Conservation (phyloP, 2,888 invertebrate genomes). For the Parnassius orleans region DNA sequence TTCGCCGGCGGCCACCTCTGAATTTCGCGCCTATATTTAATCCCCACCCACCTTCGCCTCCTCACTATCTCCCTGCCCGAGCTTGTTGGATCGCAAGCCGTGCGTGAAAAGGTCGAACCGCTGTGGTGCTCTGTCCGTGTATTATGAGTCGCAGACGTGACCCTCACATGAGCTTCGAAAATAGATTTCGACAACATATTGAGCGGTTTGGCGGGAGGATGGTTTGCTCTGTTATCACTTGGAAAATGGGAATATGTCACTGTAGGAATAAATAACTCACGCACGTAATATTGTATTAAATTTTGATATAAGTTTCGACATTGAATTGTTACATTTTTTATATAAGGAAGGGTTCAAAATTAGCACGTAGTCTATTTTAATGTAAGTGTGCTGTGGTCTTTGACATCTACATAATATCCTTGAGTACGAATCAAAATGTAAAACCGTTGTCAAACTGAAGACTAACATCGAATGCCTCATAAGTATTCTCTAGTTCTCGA, state of each 20-base stretch:
- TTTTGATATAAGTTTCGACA: too few relatives aligned
- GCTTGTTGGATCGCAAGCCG: slow-evolving; percentile 54
- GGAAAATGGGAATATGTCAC: slow-evolving; percentile 14
- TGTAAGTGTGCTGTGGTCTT: too few relatives aligned
- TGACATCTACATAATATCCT: too few relatives aligned
- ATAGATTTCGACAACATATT: slow-evolving; percentile 35
- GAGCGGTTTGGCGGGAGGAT: slow-evolving; percentile 29
- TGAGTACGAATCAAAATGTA: too few relatives aligned
- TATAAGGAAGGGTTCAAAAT: too few relatives aligned
- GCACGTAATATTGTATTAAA: too few relatives aligned
- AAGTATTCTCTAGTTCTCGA: too few relatives aligned
- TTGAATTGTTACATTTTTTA: too few relatives aligned
- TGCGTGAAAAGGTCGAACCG: slow-evolving; percentile 58
- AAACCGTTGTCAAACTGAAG: too few relatives aligned
- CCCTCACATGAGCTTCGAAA: slow-evolving; percentile 29
- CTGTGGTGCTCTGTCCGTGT: slow-evolving; percentile 24
- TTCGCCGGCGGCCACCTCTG: slow-evolving; percentile 30
- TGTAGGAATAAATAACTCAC: neutral
- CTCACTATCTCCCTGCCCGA: slow-evolving; percentile 30
- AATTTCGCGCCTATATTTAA: slow-evolving; percentile 34
- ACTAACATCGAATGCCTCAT: too few relatives aligned
- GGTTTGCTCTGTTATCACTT: slow-evolving; percentile 23
- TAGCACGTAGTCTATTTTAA: too few relatives aligned
- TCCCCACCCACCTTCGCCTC: slow-evolving; percentile 24
- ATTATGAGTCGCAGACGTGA: slow-evolving; percentile 25